phyloP scores from a whole-genome alignment of 2,888 invertebrate species.

The Epirrhoe alternata region DNA sequence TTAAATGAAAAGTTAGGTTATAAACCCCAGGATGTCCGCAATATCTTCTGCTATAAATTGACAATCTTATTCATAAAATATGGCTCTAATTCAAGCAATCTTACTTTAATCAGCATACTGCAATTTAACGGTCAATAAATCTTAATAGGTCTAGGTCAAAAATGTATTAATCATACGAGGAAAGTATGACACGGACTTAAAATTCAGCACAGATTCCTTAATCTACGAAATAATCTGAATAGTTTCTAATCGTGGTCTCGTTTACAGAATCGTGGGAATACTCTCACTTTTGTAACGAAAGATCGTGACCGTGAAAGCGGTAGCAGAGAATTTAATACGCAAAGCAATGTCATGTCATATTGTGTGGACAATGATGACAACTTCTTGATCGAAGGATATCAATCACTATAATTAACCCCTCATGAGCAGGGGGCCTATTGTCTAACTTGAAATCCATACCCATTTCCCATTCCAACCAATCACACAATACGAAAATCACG shows the following conservation, averaged over 20 bases:
- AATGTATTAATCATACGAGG: not conserved
- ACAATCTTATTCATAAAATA: not conserved
- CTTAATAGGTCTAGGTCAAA: not conserved
- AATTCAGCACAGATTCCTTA: not conserved
- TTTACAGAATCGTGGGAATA: slow-evolving; percentile 37
- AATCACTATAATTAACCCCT: no score
- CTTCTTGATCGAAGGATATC: no score
- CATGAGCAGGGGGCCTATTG: no score
- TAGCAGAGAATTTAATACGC: slow-evolving; percentile 18
- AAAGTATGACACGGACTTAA: not conserved
- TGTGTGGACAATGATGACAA: not conserved
- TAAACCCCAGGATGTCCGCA: no score
- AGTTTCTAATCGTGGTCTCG: slow-evolving; percentile 15
- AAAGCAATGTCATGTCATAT: slow-evolving; percentile 18
- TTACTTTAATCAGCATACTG: not conserved
- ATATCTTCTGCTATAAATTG: no score
- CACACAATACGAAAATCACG: no score
- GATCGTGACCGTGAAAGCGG: slow-evolving; percentile 47
- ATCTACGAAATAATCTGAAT: slow-evolving; percentile 18
- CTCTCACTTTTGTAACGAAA: slow-evolving; percentile 37
- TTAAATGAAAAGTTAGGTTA: no score
- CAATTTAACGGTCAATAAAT: not conserved
- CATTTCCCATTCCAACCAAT: no score
- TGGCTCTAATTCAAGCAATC: not conserved
- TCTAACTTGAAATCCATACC: no score